These are phyloP conservation scores for Troides helena DNA, from an alignment of 2,888 invertebrate genomes.

Conservation along the genomic window DNA sequence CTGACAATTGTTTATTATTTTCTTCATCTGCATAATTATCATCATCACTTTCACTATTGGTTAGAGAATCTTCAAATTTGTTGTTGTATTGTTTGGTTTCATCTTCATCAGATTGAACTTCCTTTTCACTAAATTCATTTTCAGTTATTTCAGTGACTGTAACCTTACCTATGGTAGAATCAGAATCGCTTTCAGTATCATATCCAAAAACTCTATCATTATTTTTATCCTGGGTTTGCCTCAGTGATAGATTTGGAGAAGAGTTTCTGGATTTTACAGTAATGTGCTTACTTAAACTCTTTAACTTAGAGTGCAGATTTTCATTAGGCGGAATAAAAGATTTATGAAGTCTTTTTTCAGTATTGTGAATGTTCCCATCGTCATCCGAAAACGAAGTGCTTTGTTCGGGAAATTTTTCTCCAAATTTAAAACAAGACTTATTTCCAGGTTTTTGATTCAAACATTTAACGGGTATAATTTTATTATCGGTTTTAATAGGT, in stretches of 20 bases:
- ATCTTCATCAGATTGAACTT: conserved; percentile 35
- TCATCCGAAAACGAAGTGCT: conserved; percentile 31
- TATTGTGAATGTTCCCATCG: conserved; percentile 25
- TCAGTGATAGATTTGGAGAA: conserved; percentile 39
- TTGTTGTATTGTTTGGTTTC: conserved; percentile 38
- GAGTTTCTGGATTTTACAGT: conserved; percentile 60
- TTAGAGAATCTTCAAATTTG: conserved; percentile 53
- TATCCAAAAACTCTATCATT: conserved; percentile 32
- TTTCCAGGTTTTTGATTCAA: conserved; percentile 35
- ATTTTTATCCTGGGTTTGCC: conserved; percentile 27
- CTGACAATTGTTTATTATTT: conserved; percentile 41
- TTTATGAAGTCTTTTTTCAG: conserved; percentile 4
- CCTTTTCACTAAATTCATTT: conserved; percentile 45
- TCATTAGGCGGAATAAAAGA: conserved; percentile 36
- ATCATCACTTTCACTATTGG: conserved; percentile 52
- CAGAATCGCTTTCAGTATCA: conserved; percentile 44
- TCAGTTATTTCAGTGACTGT: conserved; percentile 60
- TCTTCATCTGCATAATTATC: conserved; percentile 40
- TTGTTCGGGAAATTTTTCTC: conserved; percentile 22
- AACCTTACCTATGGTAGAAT: conserved; percentile 46
- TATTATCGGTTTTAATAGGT: conserved; percentile 29
- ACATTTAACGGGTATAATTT: conserved; percentile 58
- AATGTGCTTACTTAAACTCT: conserved; percentile 60
- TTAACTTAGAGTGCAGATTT: conserved; percentile 54
- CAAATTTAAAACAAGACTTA: conserved; percentile 20